phyloP scores from a whole-genome alignment of 2,797 vertebrate genomes.

The Oreonectes daqikongensis region DNA sequence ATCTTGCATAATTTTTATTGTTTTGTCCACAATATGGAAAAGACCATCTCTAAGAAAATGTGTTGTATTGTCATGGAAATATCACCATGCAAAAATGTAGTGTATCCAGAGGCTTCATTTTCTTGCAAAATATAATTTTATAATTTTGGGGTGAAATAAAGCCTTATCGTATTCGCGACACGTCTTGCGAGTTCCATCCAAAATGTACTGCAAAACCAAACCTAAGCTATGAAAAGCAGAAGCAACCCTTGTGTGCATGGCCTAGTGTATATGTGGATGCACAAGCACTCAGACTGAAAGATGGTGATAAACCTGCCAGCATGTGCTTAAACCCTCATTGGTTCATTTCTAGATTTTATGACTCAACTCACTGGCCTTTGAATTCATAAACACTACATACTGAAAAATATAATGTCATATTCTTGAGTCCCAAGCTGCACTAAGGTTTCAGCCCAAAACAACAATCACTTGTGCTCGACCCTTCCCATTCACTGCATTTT shows the following conservation, averaged over 20 bases:
- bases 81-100: background rate
- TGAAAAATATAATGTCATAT: background rate
- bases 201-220: slow-evolving; percentile 42
- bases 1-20: background rate
- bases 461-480: slow-evolving; percentile 37
- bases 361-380: slow-evolving; percentile 25
- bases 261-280: slow-evolving; percentile 3
- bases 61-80: background rate
- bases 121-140: background rate
- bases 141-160: background rate
- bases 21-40: too few relatives aligned
- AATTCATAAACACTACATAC: slow-evolving; percentile 32
- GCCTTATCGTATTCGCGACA: background rate
- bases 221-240: slow-evolving; percentile 18
- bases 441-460: background rate
- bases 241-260: slow-evolving; percentile 18
- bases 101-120: background rate
- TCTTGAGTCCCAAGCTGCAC: slow-evolving; percentile 5
- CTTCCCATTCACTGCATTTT: slow-evolving; percentile 31
- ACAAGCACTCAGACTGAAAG: slow-evolving; percentile 16
- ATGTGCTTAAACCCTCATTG: background rate
- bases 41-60: background rate
- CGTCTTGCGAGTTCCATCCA: background rate
- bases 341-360: background rate
- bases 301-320: background rate